Conservation (phyloP, 2,888 invertebrate species). For the Ennomos fuscantarius region DNA sequence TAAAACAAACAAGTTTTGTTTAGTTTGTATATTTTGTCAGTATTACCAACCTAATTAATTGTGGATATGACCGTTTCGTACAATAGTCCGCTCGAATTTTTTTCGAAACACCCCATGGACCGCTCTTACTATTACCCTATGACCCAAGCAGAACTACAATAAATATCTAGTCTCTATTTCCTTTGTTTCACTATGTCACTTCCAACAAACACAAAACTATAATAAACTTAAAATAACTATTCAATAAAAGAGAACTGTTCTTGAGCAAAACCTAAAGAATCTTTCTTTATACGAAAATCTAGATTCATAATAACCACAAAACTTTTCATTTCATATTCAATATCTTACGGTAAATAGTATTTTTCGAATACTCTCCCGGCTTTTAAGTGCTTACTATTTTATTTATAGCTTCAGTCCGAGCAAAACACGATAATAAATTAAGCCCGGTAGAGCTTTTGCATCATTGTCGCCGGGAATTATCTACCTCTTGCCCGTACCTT, state of each 20-base stretch:
- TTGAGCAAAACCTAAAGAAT: slow-evolving; percentile 6
- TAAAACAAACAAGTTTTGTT: no score
- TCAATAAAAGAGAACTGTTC: slow-evolving; percentile 16
- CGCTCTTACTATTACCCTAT: no score
- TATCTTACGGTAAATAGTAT: slow-evolving; percentile 24
- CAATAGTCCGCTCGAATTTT: no score
- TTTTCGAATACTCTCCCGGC: slow-evolving; percentile 30
- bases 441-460: slow-evolving; percentile 36
- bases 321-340: slow-evolving; percentile 28
- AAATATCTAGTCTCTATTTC: no score
- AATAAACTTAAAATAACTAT: slow-evolving; percentile 16
- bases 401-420: slow-evolving; percentile 40
- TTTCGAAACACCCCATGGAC: no score
- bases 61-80: no score
- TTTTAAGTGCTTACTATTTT: slow-evolving; percentile 45
- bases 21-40: no score
- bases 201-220: no score
- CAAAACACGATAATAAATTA: slow-evolving; percentile 50
- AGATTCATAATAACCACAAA: slow-evolving; percentile 16
- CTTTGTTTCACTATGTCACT: no score
- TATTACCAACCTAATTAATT: no score
- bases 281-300: slow-evolving; percentile 9
- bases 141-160: no score
- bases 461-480: slow-evolving; percentile 40
- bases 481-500: slow-evolving; percentile 19